Evolutionary conservation across 2,113 vertebrate genomes (phyloP), one percentile per base, ranked within the genome.

Genomic region (Nothocercus nigrocapillus): DNA sequence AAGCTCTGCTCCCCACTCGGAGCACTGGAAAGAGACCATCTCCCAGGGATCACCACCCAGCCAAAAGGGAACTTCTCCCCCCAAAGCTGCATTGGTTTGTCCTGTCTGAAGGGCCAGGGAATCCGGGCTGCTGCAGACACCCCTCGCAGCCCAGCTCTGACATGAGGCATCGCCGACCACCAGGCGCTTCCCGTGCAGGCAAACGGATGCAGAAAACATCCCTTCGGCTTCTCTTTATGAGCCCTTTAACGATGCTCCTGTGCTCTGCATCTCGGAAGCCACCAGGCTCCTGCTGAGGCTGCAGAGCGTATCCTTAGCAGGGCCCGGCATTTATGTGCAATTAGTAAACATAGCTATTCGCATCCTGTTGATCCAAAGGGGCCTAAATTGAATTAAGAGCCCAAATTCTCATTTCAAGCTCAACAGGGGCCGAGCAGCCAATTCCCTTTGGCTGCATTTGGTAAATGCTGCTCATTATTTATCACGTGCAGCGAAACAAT

Each of bases 121-220:
- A 54, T 4, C 3, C 0, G 5, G 10, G 40, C 13, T 1, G 7
- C 27, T 1, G 8, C 1, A 2, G 36, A 45, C 42, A 54, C 7
- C 89, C 45, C 36, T 53, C 1, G 25, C 16, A 0, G 3, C 74
- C n/a, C 36, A 4, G 42, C 77, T 70, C 49, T 51, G 20, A 20
- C 49, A 5, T 1, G 14, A 20, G 0, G 21, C 45, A 2, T 1
- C 0, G 12, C 70, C 45, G 40, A 30, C 58, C 58, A 3, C 19
- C 53, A 5, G 28, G 38, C 45, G 14, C 9, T 17, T n/a, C 61
- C 75, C 54, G 7, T 30, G 7, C 54, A 30, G 54, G 16, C 28
- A 14, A 58, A 14, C 59, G 89, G 53, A 74, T 1, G 3, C 27
- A 2, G 62, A 27, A 8, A 62, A 49, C 69, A 42, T n/a, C 76